Conservation (phyloP, 2,888 invertebrate species). For the Drosophila parthenogenetica region DNA sequence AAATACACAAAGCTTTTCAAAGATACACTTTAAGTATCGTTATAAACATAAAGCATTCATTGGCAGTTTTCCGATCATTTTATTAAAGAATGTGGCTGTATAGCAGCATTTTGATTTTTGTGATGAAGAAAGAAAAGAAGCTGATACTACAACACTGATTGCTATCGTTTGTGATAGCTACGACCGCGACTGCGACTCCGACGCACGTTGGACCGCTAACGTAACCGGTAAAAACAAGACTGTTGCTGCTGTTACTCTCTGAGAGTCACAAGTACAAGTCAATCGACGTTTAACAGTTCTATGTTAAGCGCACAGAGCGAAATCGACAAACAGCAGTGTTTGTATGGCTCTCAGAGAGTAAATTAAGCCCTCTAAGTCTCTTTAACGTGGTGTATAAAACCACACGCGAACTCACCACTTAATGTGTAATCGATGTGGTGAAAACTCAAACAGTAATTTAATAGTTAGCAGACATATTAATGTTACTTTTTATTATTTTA, state of each 20-base stretch:
- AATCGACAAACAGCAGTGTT: conserved; percentile 25
- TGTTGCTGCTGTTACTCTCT: conserved; percentile 59
- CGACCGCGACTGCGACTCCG: conserved; percentile 38
- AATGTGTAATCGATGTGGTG: conserved; percentile 24
- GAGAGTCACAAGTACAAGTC: conserved; percentile 42
- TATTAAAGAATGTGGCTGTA: conserved; percentile 15
- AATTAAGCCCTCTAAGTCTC: conserved; percentile 17
- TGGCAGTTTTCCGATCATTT: conserved; percentile 14
- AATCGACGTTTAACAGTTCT: conserved; percentile 42
- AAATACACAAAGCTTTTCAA: conserved; percentile 17
- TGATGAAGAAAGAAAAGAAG: conserved; percentile 22
- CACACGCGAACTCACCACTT: conserved; percentile 26
- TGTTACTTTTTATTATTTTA: conserved; percentile 8
- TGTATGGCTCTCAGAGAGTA: conserved; percentile 32
- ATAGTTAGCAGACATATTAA: conserved; percentile 27
- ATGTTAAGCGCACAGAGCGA: conserved; percentile 41
- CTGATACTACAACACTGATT: conserved; percentile 17
- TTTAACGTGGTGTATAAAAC: conserved; percentile 15
- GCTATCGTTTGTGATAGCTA: conserved; percentile 33
- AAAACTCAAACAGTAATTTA: conserved; percentile 26
- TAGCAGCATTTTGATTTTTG: conserved; percentile 22
- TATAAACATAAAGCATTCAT: conserved; percentile 14
- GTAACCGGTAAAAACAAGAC: conserved; percentile 62
- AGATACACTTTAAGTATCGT: conserved; percentile 16
- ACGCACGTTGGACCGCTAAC: conserved; percentile 52